Percentiles rank a stretch among this genome's conserved stretches.
phyloP scores from a whole-genome alignment of 1,140 invertebrate genomes.

The Drosophila teissieri region DNA sequence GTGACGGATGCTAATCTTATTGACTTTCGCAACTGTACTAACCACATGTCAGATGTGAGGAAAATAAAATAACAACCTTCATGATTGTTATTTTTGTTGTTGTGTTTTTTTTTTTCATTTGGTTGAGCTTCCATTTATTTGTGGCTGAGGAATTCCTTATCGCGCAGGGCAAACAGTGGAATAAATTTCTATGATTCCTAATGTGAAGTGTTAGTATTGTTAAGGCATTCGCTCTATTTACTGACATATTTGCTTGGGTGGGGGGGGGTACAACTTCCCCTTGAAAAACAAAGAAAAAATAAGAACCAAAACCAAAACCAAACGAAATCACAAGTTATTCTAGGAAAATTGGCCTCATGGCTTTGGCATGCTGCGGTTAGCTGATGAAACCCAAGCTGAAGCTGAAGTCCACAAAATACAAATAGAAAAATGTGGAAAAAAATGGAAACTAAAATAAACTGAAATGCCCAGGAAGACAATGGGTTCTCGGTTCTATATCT shows the following conservation, averaged over 20 bases:
- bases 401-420: slow-evolving; percentile 48
- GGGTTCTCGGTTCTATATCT: slow-evolving; percentile 13
- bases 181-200: slow-evolving; percentile 40
- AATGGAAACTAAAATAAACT: slow-evolving; percentile 10
- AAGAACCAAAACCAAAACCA: slow-evolving; percentile 3
- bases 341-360: slow-evolving; percentile 69
- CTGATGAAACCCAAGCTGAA: slow-evolving; percentile 45
- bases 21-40: slow-evolving; percentile 33
- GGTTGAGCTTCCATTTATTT: slow-evolving; percentile 24
- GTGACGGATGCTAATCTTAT: slow-evolving; percentile 33
- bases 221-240: slow-evolving; percentile 34
- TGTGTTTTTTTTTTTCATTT: too few species aligned
- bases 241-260: slow-evolving; percentile 24
- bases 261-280: slow-evolving; percentile 11
- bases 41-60: slow-evolving; percentile 19
- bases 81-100: background rate
- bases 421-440: slow-evolving; percentile 14
- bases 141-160: slow-evolving; percentile 21
- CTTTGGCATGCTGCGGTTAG: slow-evolving; percentile 67
- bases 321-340: slow-evolving; percentile 73
- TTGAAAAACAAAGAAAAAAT: background rate
- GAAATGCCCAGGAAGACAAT: background rate
- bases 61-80: background rate
- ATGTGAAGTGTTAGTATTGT: slow-evolving; percentile 41
- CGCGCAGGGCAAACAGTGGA: slow-evolving; percentile 31